Percentiles rank a stretch among this genome's conserved stretches.
Conservation (phyloP, 2,888 invertebrate species). For the Andrena praecox region DNA sequence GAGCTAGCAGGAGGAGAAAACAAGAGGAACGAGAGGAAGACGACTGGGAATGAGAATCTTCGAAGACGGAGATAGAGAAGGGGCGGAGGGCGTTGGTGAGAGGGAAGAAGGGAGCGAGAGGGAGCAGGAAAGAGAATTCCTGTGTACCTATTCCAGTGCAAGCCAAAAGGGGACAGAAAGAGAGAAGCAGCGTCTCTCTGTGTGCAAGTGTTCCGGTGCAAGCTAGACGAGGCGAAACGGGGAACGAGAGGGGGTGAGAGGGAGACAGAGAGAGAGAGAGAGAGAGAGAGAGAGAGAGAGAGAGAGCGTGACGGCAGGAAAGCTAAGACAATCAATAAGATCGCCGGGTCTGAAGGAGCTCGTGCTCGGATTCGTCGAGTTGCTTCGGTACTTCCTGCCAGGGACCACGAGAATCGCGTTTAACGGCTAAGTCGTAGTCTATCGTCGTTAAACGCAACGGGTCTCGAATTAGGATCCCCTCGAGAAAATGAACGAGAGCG, state of each 20-base stretch:
- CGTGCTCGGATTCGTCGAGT: slow-evolving; percentile 71
- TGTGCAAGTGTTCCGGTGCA: slow-evolving; percentile 41
- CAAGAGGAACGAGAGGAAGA: slow-evolving; percentile 45
- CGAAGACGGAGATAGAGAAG: slow-evolving; percentile 34
- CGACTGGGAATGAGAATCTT: slow-evolving; percentile 39
- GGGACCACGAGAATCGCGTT: slow-evolving; percentile 53
- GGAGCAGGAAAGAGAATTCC: slow-evolving; percentile 33
- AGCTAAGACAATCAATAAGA: slow-evolving; percentile 80
- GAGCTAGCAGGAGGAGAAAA: slow-evolving; percentile 50
- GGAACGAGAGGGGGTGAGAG: slow-evolving; percentile 14
- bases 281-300: slow-evolving; percentile 30
- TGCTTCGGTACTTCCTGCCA: slow-evolving; percentile 65
- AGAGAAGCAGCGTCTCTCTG: slow-evolving; percentile 25
- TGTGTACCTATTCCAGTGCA: slow-evolving; percentile 44
- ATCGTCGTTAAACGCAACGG: slow-evolving; percentile 61
- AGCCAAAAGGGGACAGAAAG: slow-evolving; percentile 40
- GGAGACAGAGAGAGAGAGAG: slow-evolving; percentile 6
- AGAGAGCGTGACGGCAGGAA: slow-evolving; percentile 64
- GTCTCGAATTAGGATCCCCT: slow-evolving; percentile 54
- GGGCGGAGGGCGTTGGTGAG: slow-evolving; percentile 23
- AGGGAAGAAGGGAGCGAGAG: slow-evolving; percentile 3
- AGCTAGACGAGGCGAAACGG: slow-evolving; percentile 37
- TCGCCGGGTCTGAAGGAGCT: slow-evolving; percentile 74
- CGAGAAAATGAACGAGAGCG: slow-evolving; percentile 34
- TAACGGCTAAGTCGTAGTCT: slow-evolving; percentile 60